Base-by-base conservation (phyloP, 2,888 invertebrate genomes). In the Tortrix viridana region DNA sequence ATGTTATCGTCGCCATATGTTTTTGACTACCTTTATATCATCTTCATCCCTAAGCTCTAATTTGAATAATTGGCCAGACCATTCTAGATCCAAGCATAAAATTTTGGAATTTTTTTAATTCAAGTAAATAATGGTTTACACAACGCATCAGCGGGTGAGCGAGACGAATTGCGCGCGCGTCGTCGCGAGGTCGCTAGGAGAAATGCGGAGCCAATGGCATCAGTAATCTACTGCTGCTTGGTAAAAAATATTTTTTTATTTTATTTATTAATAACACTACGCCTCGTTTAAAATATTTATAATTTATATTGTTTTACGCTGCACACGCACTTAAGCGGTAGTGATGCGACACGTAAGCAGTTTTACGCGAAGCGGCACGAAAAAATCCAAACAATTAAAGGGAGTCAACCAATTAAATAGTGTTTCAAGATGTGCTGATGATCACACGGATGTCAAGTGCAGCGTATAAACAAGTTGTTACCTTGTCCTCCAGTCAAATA, bases 81-180 rank as follows among this genome's bases (percentile, higher is more conserved):
- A 14, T n/a, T 14, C 14, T 12, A 19, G 12, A 12, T 3, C 12
- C 9, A 20, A 46, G 46, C 46, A 3, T 12, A 46, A 46, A 7
- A 7, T 26, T 26, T 7, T 26, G 6, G 26, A 26, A 26, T 0
- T 43, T 7, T 16, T 43, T 43, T 2, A 18, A 1, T 16, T 44
- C 16, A 44, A 3, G 41, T 18, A 44, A 44, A 18, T 44, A 78
- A 81, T 80, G 80, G 74, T 68, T 72, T 76, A 68, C 70, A 78
- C 75, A 82, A 12, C 14, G 37, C 79, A 76, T 65, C 56, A 72
- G 71, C 65, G 68, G 65, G 75, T 79, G 76, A 84, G 80, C 82
- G 80, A 73, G 64, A 70, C 70, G 75, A 77, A 85, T 85, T 83
- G 79, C 82, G 68, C 76, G 74, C 80, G 82, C 75, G 81, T 82